Conservation (phyloP, 1,140 invertebrate genomes). For the Zaprionus gabonicus region DNA sequence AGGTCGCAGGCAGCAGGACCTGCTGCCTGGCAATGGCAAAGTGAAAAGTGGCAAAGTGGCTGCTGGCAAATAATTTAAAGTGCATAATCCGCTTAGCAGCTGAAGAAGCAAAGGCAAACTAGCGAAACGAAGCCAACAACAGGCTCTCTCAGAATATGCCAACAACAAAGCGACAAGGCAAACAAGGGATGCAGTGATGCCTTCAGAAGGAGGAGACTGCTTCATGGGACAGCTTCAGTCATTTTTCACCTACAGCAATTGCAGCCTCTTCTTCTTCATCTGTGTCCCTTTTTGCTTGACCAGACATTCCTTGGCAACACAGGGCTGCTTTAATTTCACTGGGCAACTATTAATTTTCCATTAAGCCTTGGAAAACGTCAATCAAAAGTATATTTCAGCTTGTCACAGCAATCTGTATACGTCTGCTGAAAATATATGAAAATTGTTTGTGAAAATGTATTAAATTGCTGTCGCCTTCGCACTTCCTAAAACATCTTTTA, state of each 20-base stretch:
- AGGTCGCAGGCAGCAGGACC: not conserved
- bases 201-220: not conserved
- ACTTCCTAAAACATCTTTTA: conserved; percentile 13
- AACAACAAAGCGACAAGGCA: not conserved
- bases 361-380: conserved; percentile 51
- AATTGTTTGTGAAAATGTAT: conserved; percentile 51
- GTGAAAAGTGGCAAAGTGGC: conserved; percentile 11
- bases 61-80: conserved; percentile 49
- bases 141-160: not conserved
- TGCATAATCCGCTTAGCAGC: conserved; percentile 60
- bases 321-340: conserved; percentile 19
- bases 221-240: not conserved
- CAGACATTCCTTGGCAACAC: not conserved
- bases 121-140: conserved; percentile 4
- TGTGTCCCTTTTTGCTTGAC: not conserved
- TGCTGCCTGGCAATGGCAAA: conserved; percentile 5
- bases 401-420: conserved; percentile 52
- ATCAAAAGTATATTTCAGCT: conserved; percentile 52
- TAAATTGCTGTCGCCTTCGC: conserved; percentile 8
- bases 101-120: conserved; percentile 20
- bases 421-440: conserved; percentile 33
- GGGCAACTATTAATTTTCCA: conserved; percentile 60
- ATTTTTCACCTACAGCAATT: conserved; percentile 38
- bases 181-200: conserved; percentile 8
- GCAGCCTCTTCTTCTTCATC: not conserved